These are phyloP conservation scores for Triops cancriformis DNA, from an alignment of 1,140 invertebrate species.

Conservation along the genomic window DNA sequence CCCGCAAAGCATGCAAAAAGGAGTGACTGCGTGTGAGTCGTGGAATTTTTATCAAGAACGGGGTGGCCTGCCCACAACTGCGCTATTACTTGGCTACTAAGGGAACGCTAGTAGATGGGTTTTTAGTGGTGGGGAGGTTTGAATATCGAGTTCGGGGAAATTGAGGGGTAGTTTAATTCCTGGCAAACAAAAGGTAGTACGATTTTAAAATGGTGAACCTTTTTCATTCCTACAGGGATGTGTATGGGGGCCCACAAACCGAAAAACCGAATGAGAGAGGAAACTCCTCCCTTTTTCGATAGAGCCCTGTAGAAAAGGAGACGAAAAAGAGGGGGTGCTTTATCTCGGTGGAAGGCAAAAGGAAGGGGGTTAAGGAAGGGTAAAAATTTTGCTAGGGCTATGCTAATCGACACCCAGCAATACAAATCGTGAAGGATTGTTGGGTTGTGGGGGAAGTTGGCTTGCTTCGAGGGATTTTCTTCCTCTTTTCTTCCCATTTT, in stretches of 20 bases:
- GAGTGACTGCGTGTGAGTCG: not conserved
- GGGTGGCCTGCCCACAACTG: conserved; percentile 2
- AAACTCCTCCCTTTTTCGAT: conserved; percentile 13
- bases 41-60: conserved; percentile 14
- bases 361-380: not conserved
- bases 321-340: not conserved
- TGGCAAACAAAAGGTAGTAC: conserved; percentile 6
- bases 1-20: not conserved
- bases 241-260: not conserved
- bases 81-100: not conserved
- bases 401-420: conserved; percentile 9
- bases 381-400: not conserved
- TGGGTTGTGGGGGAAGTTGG: not conserved
- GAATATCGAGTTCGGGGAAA: conserved; percentile 13
- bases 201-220: conserved; percentile 7
- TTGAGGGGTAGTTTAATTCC: conserved; percentile 10
- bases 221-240: not conserved
- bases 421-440: conserved; percentile 10
- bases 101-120: conserved; percentile 1
- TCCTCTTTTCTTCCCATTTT: not conserved
- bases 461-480: not conserved
- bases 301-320: not conserved
- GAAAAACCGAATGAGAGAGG: conserved; percentile 10
- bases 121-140: not conserved
- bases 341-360: not conserved